phyloP scores from a whole-genome alignment of 2,113 vertebrate genomes.

The Eurystomus gularis region DNA sequence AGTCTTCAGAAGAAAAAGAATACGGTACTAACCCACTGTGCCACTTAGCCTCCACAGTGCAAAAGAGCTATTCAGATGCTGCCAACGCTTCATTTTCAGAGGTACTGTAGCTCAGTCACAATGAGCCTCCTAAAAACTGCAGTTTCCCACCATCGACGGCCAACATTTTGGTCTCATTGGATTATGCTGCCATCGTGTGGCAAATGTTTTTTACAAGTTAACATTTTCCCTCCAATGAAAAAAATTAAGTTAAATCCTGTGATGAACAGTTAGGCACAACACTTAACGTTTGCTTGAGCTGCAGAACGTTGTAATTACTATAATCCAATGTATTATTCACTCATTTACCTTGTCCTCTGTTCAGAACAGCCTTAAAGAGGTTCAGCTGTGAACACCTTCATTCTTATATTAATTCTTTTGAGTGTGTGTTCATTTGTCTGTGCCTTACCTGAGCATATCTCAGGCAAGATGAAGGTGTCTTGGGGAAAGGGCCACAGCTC shows the following conservation, averaged over 20 bases:
- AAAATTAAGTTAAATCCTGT: not conserved
- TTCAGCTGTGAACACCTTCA: not conserved
- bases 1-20: constrained; percentile 53
- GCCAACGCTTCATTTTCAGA: constrained; percentile 18
- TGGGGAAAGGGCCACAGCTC: not conserved
- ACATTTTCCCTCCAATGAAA: not conserved
- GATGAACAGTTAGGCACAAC: not conserved
- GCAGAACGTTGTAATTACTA: not conserved
- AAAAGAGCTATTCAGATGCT: constrained; percentile 39
- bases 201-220: not conserved
- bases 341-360: not conserved
- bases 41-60: constrained; percentile 50
- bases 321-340: not conserved
- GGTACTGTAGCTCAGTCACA: constrained; percentile 9
- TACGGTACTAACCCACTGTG: constrained; percentile 53
- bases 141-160: constrained; percentile 2
- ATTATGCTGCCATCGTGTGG: constrained; percentile 71
- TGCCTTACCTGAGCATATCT: not conserved
- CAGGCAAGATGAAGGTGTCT: not conserved
- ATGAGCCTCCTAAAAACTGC: not conserved
- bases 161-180: not conserved
- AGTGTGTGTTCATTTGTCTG: not conserved
- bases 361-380: not conserved
- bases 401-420: not conserved
- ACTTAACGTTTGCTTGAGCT: not conserved